Percentiles rank a stretch among this genome's conserved stretches.
Conservation (phyloP, 2,113 vertebrate genomes). For the Glareola pratincola region DNA sequence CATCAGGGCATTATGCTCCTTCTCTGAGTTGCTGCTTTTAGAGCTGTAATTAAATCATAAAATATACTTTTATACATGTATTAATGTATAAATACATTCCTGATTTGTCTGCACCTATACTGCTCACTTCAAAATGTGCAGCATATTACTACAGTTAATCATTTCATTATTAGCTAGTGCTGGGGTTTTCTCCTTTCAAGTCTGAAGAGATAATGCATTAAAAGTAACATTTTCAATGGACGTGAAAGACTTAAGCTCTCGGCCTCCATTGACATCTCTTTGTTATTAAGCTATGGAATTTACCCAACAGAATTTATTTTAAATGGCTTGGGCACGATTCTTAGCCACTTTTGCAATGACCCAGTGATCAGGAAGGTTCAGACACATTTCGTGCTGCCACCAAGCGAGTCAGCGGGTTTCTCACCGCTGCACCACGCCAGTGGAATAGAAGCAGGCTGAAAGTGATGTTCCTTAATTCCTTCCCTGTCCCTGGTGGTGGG, state of each 20-base stretch:
- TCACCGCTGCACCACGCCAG: not conserved
- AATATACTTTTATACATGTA: not conserved
- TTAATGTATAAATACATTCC: not conserved
- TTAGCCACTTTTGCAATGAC: not conserved
- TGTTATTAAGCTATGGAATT: not conserved
- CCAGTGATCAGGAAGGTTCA: not conserved
- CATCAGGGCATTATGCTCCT: not conserved
- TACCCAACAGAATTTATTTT: not conserved
- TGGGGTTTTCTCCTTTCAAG: not conserved
- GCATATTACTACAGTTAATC: conserved; percentile 5
- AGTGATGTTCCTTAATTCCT: accelerated
- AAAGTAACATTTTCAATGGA: not conserved
- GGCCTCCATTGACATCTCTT: not conserved
- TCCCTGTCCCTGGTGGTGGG: not conserved
- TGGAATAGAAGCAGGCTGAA: accelerated
- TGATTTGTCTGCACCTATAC: not conserved
- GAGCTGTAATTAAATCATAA: conserved; percentile 37
- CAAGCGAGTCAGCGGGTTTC: not conserved
- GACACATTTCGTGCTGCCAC: not conserved
- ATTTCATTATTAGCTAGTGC: not conserved
- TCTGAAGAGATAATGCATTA: not conserved
- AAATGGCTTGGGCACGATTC: not conserved
- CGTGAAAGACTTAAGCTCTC: not conserved
- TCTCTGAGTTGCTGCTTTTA: not conserved
- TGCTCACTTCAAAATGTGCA: not conserved